These are phyloP conservation scores for Scaeva pyrastri DNA, from an alignment of 2,888 invertebrate species.

Conservation along the genomic window DNA sequence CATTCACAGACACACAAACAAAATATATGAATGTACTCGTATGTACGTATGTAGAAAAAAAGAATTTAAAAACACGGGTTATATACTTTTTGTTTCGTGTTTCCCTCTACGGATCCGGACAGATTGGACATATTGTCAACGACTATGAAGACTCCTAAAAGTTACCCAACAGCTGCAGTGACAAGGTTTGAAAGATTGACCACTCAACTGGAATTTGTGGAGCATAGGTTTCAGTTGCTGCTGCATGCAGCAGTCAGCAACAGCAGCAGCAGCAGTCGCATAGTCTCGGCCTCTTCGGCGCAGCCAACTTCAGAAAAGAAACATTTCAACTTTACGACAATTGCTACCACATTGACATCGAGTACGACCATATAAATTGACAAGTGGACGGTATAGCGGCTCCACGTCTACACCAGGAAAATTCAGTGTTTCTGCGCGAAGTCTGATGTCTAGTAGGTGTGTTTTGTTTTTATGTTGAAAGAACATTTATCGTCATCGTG, in stretches of 20 bases:
- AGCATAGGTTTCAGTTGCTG: slow-evolving; percentile 47
- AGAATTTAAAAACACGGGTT: slow-evolving; percentile 11
- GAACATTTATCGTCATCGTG: slow-evolving; percentile 32
- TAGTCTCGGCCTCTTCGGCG: slow-evolving; percentile 9
- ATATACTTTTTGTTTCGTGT: slow-evolving; percentile 24
- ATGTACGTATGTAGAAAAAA: neutral
- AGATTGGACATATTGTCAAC: slow-evolving; percentile 73
- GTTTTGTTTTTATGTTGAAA: slow-evolving; percentile 19
- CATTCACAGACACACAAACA: slow-evolving; percentile 10
- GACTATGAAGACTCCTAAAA: slow-evolving; percentile 61
- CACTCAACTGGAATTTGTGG: slow-evolving; percentile 74
- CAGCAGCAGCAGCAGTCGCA: no score
- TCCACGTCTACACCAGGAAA: slow-evolving; percentile 10
- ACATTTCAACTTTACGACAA: slow-evolving; percentile 65
- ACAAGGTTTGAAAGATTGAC: slow-evolving; percentile 74
- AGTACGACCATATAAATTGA: slow-evolving; percentile 66
- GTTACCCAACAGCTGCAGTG: slow-evolving; percentile 69
- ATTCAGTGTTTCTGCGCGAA: slow-evolving; percentile 32
- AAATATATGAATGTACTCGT: neutral
- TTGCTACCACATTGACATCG: slow-evolving; percentile 71
- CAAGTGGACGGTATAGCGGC: slow-evolving; percentile 55
- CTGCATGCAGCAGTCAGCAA: neutral
- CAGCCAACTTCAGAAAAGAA: slow-evolving; percentile 45
- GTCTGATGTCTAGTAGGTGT: slow-evolving; percentile 45
- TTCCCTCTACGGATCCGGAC: slow-evolving; percentile 58